A percentile compares a stretch with the other conserved stretches of the same genome.
Evolutionary conservation across 53 echinoderm and acorn worm species (phyloP).

Genomic region (Echinometra lucunter): DNA sequence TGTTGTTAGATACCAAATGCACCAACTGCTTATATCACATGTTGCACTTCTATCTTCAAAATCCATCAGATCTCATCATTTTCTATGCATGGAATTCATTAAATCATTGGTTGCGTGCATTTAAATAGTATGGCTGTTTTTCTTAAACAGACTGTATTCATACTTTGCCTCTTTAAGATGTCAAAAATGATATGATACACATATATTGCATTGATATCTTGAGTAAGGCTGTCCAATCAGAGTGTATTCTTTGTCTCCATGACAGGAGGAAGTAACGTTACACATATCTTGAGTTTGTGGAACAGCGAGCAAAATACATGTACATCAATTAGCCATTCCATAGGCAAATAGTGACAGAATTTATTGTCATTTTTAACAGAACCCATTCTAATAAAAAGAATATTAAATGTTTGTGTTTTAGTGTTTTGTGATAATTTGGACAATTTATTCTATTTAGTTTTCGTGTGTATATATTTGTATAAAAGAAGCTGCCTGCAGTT

Average conservation of each 20-base stretch:
- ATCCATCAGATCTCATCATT: too few species aligned
- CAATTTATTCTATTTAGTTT: conserved; percentile 5
- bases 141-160: not conserved
- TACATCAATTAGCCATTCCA: conserved; percentile 27
- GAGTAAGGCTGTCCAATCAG: too few species aligned
- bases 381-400: not conserved
- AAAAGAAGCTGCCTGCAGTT: conserved; percentile 34
- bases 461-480: conserved; percentile 20
- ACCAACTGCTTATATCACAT: too few species aligned
- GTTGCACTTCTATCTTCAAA: too few species aligned
- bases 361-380: not conserved
- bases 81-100: too few species aligned
- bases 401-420: not conserved
- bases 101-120: not conserved
- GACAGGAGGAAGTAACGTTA: too few species aligned
- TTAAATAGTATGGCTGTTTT: not conserved
- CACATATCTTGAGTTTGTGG: not conserved
- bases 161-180: not conserved
- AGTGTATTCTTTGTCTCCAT: too few species aligned
- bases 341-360: not conserved
- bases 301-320: not conserved
- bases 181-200: not conserved
- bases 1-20: too few species aligned
- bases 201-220: too few species aligned
- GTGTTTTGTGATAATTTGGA: conserved; percentile 7